Percentiles rank a stretch among this genome's conserved stretches.
Evolutionary conservation across 2,888 invertebrate genomes (phyloP).

Genomic region (Xylota sylvarum): DNA sequence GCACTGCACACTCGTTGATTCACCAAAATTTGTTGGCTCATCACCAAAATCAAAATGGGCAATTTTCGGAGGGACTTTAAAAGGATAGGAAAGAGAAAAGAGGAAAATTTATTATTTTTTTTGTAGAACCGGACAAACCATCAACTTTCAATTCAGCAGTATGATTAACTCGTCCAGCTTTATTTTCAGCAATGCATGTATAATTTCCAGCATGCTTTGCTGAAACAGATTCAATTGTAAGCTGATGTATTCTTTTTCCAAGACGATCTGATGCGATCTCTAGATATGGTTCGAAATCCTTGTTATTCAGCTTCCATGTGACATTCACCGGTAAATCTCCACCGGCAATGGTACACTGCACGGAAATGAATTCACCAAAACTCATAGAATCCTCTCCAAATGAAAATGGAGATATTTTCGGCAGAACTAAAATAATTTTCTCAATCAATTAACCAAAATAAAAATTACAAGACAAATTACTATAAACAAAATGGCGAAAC

Average conservation of each 20-base stretch:
- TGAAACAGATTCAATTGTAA: constrained; percentile 89
- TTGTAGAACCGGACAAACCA: constrained; percentile 85
- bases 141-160: constrained; percentile 90
- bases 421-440: constrained; percentile 87
- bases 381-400: constrained; percentile 91
- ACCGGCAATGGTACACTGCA: constrained; percentile 86
- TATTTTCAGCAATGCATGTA: constrained; percentile 90
- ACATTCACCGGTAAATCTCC: constrained; percentile 88
- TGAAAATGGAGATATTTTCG: constrained; percentile 90
- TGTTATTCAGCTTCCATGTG: constrained; percentile 87
- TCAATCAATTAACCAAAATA: background rate
- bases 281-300: constrained; percentile 83
- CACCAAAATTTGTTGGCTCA: constrained; percentile 88
- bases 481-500: constrained; percentile 63
- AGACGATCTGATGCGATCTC: constrained; percentile 83
- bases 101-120: constrained; percentile 25
- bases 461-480: background rate
- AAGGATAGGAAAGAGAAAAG: constrained; percentile 47
- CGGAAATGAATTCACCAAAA: constrained; percentile 87
- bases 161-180: constrained; percentile 89
- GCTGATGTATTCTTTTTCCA: constrained; percentile 86
- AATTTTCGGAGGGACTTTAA: constrained; percentile 90
- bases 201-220: constrained; percentile 91
- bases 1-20: constrained; percentile 88
- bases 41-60: constrained; percentile 89